Evolutionary conservation across 2,797 vertebrate species (phyloP).

Genomic region (Phoxinus dragarum): DNA sequence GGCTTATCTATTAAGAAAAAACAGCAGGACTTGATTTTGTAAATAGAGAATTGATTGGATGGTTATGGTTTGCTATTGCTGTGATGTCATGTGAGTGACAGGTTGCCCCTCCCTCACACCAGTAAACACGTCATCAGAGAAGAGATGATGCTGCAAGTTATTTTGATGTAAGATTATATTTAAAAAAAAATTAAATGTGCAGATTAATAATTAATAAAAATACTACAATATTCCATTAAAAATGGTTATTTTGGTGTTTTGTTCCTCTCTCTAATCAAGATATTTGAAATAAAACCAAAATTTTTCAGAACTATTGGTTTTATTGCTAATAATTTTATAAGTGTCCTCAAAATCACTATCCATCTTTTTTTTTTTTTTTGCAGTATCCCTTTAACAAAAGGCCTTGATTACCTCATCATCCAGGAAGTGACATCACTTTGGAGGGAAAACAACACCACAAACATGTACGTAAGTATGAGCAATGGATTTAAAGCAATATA

Average conservation of each 20-base stretch:
- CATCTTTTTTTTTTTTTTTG: not conserved
- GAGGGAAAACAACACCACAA: not conserved
- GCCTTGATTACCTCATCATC: not conserved
- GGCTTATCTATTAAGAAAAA: no score
- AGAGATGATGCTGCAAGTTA: no score
- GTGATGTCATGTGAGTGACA: no score
- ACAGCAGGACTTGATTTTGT: no score
- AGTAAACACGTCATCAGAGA: no score
- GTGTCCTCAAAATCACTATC: not conserved
- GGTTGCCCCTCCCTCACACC: no score
- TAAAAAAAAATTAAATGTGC: no score
- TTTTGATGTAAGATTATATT: no score
- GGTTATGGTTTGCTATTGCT: no score
- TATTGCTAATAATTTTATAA: not conserved
- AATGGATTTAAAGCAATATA: not conserved
- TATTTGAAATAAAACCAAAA: not conserved
- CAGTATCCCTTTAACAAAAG: not conserved
- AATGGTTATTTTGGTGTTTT: not conserved
- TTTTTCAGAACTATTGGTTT: not conserved
- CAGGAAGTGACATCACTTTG: conserved; percentile 11
- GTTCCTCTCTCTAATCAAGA: not conserved
- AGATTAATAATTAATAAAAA: no score
- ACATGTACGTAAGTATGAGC: not conserved
- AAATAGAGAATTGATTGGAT: no score
- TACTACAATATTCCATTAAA: no score